Base-by-base conservation (phyloP, 2,888 invertebrate species). In the Eubasilissa splendida region DNA sequence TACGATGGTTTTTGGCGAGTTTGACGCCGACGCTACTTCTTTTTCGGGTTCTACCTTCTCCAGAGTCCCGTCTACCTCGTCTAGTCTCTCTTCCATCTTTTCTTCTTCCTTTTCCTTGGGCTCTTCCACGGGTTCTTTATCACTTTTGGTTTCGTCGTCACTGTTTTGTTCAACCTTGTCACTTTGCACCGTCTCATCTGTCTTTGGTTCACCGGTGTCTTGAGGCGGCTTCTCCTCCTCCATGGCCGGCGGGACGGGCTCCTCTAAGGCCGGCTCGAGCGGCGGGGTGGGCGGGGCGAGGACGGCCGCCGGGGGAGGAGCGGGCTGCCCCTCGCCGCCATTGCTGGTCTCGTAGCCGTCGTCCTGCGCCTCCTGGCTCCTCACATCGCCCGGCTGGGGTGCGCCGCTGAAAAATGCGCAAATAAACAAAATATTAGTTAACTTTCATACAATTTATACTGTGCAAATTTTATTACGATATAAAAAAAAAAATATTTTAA, bases 281-380 rank as follows among this genome's bases (percentile, higher is more conserved):
- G 65, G 75, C 33, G 77, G 42, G 71, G 74, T 54, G 86, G 87
- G 87, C 84, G 85, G 77, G 85, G 85, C 79, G 85, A 85, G 68
- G 84, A 84, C 84, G 78, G 85, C 84, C 63, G 84, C 84, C 58
- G 82, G 85, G 85, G 84, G 85, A 85, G 82, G 85, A 85, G 82
- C 85, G 87, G 89, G 89, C 22, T 73, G 71, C 73, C 77, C 80
- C 88, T 90, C 90, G 86, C 90, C 93, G 86, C 92, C 92, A 85
- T 92, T 95, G 89, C 96, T 95, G 85, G 96, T 96, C 91, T 96
- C 96, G 91, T 96, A 96, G 85, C 96, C 96, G 91, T 96, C 96
- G 91, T 96, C 96, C 87, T 95, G 94, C 86, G 93, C 94, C 90
- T 96, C 96, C 86, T 93, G 92, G 86, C 88, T 87, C 87, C 89